Evolutionary conservation across 2,888 invertebrate genomes (phyloP), one percentile per base, ranked within the genome.

Genomic region (Microctonus brassicae): DNA sequence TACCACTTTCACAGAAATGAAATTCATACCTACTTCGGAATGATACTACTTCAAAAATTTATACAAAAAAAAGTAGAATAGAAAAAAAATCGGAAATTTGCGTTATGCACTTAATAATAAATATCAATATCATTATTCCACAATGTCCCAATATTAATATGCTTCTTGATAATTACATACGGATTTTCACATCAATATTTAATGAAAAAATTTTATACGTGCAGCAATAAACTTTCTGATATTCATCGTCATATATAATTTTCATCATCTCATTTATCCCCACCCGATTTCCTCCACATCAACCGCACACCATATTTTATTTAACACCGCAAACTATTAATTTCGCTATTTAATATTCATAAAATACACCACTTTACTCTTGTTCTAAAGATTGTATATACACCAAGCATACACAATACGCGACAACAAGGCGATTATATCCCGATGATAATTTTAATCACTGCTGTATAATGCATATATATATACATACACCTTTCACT

Each of bases 361-460:
- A 73, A 77, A n/a, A n/a, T 69, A 72, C 26, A 52, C 29, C 63
- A 57, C 26, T 29, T 36, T 1, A 20, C 29, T 36, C 47, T 33
- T 58, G 26, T 29, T 5, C 4, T 9, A 22, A 36, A 61, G 26
- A 13, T 58, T 58, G 69, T 52, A 17, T 20, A 62, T 58, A 22
- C 36, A 29, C 36, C 63, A 65, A 71, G 61, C n/a, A 7, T 29
- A 29, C 3, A 29, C 3, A 13, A 26, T 26, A 70, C 66, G 62
- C 62, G 62, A 62, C 39, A 74, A 71, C 71, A 47, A 17, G 69
- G 69, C 73, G 75, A 74, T 74, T 74, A 76, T 71, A 66, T 55
- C 58, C 66, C 58, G 69, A 78, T 80, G 77, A 73, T 76, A 77
- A 79, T 76, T 77, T 78, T 76, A 79, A 80, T 78, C 73, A 75